These are phyloP conservation scores for Poecilia picta DNA, from an alignment of 2,797 vertebrate genomes.

Conservation along the genomic window DNA sequence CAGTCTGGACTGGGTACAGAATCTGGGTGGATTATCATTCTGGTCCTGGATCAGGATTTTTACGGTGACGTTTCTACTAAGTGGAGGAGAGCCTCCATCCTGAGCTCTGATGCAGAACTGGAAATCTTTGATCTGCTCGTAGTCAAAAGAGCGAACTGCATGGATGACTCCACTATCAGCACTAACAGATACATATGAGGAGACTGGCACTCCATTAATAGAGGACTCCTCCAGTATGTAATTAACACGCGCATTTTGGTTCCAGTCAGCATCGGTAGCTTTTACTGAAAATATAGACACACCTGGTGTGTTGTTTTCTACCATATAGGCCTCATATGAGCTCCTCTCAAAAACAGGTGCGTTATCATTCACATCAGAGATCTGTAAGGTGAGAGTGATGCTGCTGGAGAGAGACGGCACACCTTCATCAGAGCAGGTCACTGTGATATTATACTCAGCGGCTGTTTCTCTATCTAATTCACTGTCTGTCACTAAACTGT, in stretches of 20 bases:
- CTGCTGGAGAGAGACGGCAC: background rate
- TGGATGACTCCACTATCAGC: constrained; percentile 1
- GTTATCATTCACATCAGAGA: constrained; percentile 1
- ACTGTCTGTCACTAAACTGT: constrained; percentile 67
- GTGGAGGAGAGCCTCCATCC: constrained; percentile 71
- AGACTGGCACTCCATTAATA: background rate
- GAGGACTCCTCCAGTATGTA: background rate
- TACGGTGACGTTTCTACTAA: constrained; percentile 67
- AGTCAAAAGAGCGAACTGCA: background rate
- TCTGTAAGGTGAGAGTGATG: background rate
- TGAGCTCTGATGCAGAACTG: constrained; percentile 14
- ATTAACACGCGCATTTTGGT: background rate
- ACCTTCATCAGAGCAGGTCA: background rate
- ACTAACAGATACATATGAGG: background rate
- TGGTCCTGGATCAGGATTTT: constrained; percentile 6
- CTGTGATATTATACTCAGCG: constrained; percentile 16
- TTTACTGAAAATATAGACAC: background rate
- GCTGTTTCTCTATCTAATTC: constrained; percentile 73
- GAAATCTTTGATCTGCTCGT: background rate
- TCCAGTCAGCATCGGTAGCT: background rate
- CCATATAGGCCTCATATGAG: background rate
- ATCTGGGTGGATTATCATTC: constrained; percentile 9
- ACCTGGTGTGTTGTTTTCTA: background rate
- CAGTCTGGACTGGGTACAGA: constrained; percentile 63
- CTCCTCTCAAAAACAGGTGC: background rate